These are phyloP conservation scores for Neoarius graeffei DNA, from an alignment of 2,113 vertebrate genomes.

Conservation along the genomic window DNA sequence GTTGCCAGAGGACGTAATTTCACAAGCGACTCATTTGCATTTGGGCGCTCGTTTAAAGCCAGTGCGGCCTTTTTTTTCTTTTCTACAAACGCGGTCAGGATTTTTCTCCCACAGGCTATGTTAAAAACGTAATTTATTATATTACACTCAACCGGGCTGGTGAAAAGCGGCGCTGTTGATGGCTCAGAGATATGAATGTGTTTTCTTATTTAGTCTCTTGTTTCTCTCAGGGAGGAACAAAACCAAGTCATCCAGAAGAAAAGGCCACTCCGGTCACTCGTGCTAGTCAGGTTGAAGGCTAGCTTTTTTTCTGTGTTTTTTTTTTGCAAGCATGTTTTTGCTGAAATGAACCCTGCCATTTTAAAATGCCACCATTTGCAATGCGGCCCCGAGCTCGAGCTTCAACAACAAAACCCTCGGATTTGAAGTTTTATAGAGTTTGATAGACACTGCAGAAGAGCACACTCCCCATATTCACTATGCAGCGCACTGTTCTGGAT, in stretches of 20 bases:
- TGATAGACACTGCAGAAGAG: background rate
- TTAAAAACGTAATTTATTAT: constrained; percentile 15
- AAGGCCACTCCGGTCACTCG: background rate
- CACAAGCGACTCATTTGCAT: constrained; percentile 19
- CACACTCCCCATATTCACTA: background rate
- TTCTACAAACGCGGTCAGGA: constrained; percentile 5
- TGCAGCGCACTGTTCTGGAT: background rate
- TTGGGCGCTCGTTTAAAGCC: constrained; percentile 11
- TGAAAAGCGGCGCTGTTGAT: background rate
- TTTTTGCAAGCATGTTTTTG: background rate
- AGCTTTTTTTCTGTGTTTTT: background rate
- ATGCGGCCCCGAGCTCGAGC: background rate
- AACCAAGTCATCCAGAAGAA: background rate
- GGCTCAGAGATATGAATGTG: background rate
- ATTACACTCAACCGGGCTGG: background rate
- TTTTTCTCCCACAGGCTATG: constrained; percentile 13
- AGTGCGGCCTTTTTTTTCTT: background rate
- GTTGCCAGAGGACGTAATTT: constrained; percentile 39
- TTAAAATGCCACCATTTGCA: constrained; percentile 12
- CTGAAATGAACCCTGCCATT: background rate
- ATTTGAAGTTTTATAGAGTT: background rate
- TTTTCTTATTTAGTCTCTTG: constrained; percentile 17
- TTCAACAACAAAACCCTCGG: background rate
- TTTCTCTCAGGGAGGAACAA: background rate
- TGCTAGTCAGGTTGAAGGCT: background rate